Evolutionary conservation across 2,113 vertebrate genomes (phyloP).

Genomic region (Varanus komodoensis): DNA sequence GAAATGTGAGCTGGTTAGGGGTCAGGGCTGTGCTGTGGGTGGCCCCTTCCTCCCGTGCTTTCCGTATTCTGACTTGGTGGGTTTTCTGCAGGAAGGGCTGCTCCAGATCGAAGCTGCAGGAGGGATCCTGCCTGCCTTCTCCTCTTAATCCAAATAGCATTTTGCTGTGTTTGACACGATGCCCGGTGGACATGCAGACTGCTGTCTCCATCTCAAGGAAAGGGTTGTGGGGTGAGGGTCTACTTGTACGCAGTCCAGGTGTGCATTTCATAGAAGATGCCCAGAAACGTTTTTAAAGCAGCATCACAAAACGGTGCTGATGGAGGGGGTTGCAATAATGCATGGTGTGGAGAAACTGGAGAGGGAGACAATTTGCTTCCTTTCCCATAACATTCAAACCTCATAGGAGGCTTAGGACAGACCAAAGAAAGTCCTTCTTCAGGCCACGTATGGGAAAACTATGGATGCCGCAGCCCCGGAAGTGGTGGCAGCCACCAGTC

Average conservation of each 20-base stretch:
- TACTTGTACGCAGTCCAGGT: background rate
- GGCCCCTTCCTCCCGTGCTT: constrained; percentile 32
- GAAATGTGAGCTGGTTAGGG: background rate
- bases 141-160: background rate
- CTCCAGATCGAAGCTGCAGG: constrained; percentile 6
- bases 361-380: no score
- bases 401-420: no score
- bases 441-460: no score
- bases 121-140: constrained; percentile 12
- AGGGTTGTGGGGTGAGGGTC: background rate
- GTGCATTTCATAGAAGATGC: constrained; percentile 22
- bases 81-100: constrained; percentile 41
- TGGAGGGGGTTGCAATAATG: no score
- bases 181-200: constrained; percentile 17
- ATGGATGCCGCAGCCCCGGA: no score
- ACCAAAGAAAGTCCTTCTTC: no score
- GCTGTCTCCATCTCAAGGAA: background rate
- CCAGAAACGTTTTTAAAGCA: background rate
- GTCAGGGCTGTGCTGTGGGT: constrained; percentile 18
- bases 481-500: no score
- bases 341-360: no score
- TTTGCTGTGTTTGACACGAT: constrained; percentile 32
- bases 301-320: background rate
- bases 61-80: constrained; percentile 21
- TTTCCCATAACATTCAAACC: no score